Evolutionary conservation across 2,797 vertebrate species (phyloP).

Genomic region (Gymnocypris eckloni): DNA sequence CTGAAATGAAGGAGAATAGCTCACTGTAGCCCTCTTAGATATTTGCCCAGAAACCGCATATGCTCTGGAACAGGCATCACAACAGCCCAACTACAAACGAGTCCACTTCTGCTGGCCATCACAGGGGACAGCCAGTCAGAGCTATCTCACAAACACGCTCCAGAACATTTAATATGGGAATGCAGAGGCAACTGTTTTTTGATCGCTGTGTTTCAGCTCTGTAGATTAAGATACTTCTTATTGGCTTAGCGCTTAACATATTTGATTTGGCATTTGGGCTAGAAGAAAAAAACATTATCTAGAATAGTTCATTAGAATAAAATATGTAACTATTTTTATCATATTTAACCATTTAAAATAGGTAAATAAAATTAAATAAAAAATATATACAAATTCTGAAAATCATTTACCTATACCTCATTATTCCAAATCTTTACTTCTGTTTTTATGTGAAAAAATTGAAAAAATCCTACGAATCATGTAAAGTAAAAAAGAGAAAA

Average conservation of each 20-base stretch:
- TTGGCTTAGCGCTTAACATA: background rate
- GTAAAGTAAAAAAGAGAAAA: background rate
- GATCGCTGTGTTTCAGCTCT: background rate
- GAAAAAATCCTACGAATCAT: background rate
- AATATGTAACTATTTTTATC: too few relatives aligned
- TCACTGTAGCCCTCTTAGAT: conserved; percentile 50
- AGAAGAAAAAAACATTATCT: too few relatives aligned
- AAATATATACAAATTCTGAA: background rate
- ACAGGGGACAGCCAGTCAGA: conserved; percentile 48
- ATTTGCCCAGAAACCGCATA: conserved; percentile 65
- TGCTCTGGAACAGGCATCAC: conserved; percentile 61
- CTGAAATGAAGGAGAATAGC: conserved; percentile 58
- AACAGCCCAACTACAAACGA: conserved; percentile 61
- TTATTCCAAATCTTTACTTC: background rate
- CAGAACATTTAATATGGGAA: conserved; percentile 47
- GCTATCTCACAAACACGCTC: conserved; percentile 46
- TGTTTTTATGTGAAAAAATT: background rate
- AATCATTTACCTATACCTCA: background rate
- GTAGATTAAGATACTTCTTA: background rate
- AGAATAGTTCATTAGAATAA: too few relatives aligned
- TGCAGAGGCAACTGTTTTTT: conserved; percentile 32
- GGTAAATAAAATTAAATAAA: background rate
- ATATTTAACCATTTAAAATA: background rate
- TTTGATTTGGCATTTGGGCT: background rate
- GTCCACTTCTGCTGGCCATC: conserved; percentile 52